phyloP scores from a whole-genome alignment of 2,888 invertebrate genomes.

The Escarpia spicata region DNA sequence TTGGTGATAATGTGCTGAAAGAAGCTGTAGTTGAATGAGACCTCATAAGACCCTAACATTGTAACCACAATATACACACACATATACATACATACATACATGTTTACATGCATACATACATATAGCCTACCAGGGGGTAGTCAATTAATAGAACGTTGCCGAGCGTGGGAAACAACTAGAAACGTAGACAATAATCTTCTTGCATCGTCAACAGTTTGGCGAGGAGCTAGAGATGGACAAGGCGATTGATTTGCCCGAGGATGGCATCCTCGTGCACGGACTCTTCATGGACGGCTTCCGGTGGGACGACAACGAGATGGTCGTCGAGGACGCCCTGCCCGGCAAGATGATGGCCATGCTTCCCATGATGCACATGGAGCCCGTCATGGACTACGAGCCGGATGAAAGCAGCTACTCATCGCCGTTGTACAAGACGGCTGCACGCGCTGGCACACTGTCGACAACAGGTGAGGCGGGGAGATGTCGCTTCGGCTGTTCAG shows the following conservation, averaged over 20 bases:
- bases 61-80: too few relatives aligned
- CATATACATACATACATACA: too few relatives aligned
- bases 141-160: too few relatives aligned
- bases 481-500: neutral
- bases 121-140: too few relatives aligned
- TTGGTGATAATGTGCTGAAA: too few relatives aligned
- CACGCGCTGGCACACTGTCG: conserved; percentile 65
- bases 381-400: conserved; percentile 69
- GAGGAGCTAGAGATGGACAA: conserved; percentile 43
- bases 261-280: conserved; percentile 66
- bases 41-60: too few relatives aligned
- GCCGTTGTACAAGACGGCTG: conserved; percentile 65
- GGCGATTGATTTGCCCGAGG: conserved; percentile 50
- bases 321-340: conserved; percentile 63
- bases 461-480: conserved; percentile 63
- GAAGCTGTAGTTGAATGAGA: too few relatives aligned
- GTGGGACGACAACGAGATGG: conserved; percentile 60
- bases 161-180: too few relatives aligned
- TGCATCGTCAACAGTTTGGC: conserved; percentile 44
- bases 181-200: too few relatives aligned
- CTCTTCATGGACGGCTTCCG: conserved; percentile 66
- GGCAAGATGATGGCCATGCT: conserved; percentile 82
- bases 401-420: conserved; percentile 57
- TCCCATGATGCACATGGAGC: conserved; percentile 73
- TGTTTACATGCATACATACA: too few relatives aligned